Evolutionary conservation across 2,113 vertebrate genomes (phyloP).

Genomic region (Pantherophis guttatus): DNA sequence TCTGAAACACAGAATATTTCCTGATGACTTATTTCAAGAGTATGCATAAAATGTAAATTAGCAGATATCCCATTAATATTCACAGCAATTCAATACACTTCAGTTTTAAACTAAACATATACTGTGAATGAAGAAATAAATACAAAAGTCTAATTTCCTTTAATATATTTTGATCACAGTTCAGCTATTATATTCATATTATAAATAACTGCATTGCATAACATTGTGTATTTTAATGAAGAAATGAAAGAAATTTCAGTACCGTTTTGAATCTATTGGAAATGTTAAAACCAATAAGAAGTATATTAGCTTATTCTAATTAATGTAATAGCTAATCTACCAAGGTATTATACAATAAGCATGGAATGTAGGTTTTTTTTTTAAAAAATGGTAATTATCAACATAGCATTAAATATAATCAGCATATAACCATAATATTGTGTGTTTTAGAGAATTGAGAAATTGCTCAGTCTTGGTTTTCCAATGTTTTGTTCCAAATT

Average conservation of each 20-base stretch:
- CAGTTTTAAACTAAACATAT: background rate
- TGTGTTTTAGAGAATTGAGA: background rate
- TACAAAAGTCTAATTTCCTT: background rate
- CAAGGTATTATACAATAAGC: background rate
- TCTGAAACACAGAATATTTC: background rate
- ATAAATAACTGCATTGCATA: background rate
- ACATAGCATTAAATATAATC: background rate
- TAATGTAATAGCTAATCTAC: background rate
- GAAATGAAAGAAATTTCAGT: background rate
- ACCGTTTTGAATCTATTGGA: background rate
- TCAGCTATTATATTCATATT: background rate
- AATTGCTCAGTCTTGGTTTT: background rate
- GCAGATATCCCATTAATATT: background rate
- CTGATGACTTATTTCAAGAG: background rate
- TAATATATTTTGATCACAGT: background rate
- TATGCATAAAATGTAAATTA: background rate
- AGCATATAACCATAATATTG: background rate
- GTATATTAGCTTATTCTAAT: background rate
- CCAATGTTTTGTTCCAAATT: background rate
- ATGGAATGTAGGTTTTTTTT: background rate
- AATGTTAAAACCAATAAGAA: background rate
- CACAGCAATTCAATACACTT: background rate
- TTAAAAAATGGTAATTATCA: background rate
- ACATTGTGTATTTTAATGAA: background rate
- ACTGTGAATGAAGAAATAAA: background rate